Evolutionary conservation across 2,888 invertebrate genomes (phyloP).

Genomic region (Catocala fraxini): DNA sequence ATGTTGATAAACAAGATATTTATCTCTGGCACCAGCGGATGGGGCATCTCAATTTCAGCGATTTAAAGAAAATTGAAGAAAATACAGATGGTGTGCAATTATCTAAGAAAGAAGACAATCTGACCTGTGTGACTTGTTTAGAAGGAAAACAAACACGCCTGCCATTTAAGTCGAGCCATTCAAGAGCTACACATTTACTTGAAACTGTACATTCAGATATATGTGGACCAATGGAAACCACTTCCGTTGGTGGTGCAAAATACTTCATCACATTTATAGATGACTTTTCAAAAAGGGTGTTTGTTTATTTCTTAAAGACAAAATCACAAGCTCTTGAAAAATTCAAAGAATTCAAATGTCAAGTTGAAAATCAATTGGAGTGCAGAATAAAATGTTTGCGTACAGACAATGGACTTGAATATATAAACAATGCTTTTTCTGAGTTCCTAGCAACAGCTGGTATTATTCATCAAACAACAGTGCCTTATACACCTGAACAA

Average conservation of each 20-base stretch:
- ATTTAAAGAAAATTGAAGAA: no score
- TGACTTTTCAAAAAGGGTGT: conserved; percentile 21
- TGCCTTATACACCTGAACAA: conserved; percentile 32
- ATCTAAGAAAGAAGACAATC: no score
- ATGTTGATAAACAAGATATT: no score
- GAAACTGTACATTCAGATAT: no score
- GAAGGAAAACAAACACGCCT: no score
- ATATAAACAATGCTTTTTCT: conserved; percentile 13
- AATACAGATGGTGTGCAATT: no score
- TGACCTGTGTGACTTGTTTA: no score
- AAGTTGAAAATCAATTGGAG: conserved; percentile 30
- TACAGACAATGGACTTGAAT: conserved; percentile 30
- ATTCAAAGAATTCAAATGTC: conserved; percentile 5
- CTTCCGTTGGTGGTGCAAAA: conserved; percentile 22
- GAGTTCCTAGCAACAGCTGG: neutral
- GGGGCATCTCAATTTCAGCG: no score
- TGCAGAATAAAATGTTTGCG: conserved; percentile 19
- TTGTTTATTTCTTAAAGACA: neutral
- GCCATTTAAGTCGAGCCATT: no score
- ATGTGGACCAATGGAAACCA: no score
- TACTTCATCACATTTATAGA: conserved; percentile 34
- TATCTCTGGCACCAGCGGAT: no score
- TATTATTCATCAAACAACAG: conserved; percentile 4
- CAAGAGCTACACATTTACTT: no score
- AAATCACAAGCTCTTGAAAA: neutral